Evolutionary conservation across 2,797 vertebrate genomes (phyloP), one percentile per base, ranked within the genome.

Genomic region (Paramormyrops hopkinsi): DNA sequence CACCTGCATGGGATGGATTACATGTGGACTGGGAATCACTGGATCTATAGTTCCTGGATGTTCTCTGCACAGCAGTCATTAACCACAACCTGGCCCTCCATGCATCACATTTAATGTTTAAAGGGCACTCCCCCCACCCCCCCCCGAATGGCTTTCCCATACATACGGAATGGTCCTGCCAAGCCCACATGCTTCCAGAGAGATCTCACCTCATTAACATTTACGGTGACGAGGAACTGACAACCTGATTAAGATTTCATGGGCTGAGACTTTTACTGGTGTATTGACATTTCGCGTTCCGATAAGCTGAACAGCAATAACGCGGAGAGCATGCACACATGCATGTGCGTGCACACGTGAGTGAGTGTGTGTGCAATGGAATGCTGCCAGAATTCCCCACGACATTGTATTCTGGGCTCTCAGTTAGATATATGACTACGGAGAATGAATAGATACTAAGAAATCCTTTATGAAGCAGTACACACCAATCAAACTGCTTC

Each of bases 141-240:
- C 76, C 41, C 73, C 3, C 22, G 62, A 25, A 65, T 29, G 25
- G 62, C 3, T 25, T 65, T 29, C 62, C 65, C 29, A 14, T 37
- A 73, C 65, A 73, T 12, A 37, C 22, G 12, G 2, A 29, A 73
- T 41, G 79, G 41, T 54, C 12, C 37, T 33, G 33, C 29, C 51
- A 44, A 48, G 44, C 51, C 73, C 37, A 9, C 2, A 19, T 14
- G 2, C 85, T 9, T 88, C 44, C 73, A 83, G 73, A 29, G 11
- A 2, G 50, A 33, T 22, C 69, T 88, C 69, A 53, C 88, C 88
- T 83, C 73, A 50, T 88, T 88, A 83, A 59, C 73, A 83, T 83
- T 59, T 82, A 79, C 41, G 37, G 88, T 83, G 76, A 41, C 33
- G 29, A 56, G 17, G 48, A 22, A 37, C 37, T 8, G 17, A 25